These are phyloP conservation scores for Lycophotia porphyrea DNA, from an alignment of 2,888 invertebrate genomes.

Conservation along the genomic window DNA sequence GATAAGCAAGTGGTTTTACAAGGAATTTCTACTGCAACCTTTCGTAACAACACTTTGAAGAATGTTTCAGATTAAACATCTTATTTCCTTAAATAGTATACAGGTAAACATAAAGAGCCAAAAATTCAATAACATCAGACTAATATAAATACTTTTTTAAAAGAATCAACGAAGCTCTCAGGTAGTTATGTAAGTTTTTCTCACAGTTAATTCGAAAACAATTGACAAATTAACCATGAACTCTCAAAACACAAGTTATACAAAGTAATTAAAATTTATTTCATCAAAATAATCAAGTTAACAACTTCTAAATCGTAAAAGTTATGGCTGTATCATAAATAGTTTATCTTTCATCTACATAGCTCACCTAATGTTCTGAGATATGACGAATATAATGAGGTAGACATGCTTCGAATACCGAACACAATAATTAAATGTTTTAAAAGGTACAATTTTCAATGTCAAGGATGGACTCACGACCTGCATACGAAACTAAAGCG, in stretches of 20 bases:
- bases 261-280: slow-evolving; percentile 52
- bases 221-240: slow-evolving; percentile 52
- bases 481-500: slow-evolving; percentile 54
- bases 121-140: slow-evolving; percentile 5
- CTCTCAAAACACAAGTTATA: slow-evolving; percentile 21
- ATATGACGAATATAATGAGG: slow-evolving; percentile 64
- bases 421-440: slow-evolving; percentile 59
- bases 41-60: neutral
- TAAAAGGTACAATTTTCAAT: slow-evolving; percentile 60
- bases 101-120: neutral
- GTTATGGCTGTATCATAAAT: slow-evolving; percentile 55
- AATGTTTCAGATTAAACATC: neutral
- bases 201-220: slow-evolving; percentile 32
- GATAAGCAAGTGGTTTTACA: neutral
- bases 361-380: slow-evolving; percentile 54
- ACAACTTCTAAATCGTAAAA: slow-evolving; percentile 50
- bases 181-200: slow-evolving; percentile 17
- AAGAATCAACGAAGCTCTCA: slow-evolving; percentile 8
- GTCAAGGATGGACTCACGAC: slow-evolving; percentile 55
- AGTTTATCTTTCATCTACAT: slow-evolving; percentile 62
- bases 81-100: neutral
- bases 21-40: neutral
- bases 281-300: slow-evolving; percentile 53
- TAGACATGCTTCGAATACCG: slow-evolving; percentile 60
- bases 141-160: neutral